phyloP scores from a whole-genome alignment of 2,888 invertebrate genomes.

The Corbicula japonica region DNA sequence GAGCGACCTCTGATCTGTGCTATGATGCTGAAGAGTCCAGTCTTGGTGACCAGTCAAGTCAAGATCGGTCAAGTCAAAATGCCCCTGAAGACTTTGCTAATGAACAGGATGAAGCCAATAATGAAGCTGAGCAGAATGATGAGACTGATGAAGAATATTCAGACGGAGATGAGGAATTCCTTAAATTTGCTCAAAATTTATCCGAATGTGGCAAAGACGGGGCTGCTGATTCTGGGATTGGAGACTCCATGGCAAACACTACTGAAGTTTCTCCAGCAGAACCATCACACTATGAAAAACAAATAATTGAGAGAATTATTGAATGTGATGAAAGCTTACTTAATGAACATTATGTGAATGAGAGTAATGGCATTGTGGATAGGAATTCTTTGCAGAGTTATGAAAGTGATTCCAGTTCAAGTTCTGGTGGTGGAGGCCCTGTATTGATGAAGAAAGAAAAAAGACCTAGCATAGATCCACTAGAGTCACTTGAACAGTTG shows the following conservation, averaged over 20 bases:
- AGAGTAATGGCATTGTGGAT: slow-evolving; percentile 33
- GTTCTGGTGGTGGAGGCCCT: slow-evolving; percentile 61
- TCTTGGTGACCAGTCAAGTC: not conserved
- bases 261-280: slow-evolving; percentile 75
- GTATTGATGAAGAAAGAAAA: slow-evolving; percentile 66
- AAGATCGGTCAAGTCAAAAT: slow-evolving; percentile 31
- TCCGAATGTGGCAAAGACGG: slow-evolving; percentile 77
- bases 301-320: slow-evolving; percentile 43
- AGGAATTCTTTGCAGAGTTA: slow-evolving; percentile 36
- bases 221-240: slow-evolving; percentile 78
- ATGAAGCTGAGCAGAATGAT: slow-evolving; percentile 59
- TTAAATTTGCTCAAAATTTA: slow-evolving; percentile 75
- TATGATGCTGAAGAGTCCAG: slow-evolving; percentile 60
- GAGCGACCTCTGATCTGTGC: slow-evolving; percentile 60
- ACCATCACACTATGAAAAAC: slow-evolving; percentile 66
- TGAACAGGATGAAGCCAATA: slow-evolving; percentile 53
- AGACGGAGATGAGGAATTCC: slow-evolving; percentile 65
- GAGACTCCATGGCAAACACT: slow-evolving; percentile 67
- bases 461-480: slow-evolving; percentile 76
- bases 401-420: slow-evolving; percentile 68
- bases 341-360: slow-evolving; percentile 28
- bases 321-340: slow-evolving; percentile 61
- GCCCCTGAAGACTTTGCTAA: slow-evolving; percentile 52
- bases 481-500: slow-evolving; percentile 75
- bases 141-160: slow-evolving; percentile 63